phyloP scores from a whole-genome alignment of 2,797 vertebrate genomes.

The Gastrophryne carolinensis region DNA sequence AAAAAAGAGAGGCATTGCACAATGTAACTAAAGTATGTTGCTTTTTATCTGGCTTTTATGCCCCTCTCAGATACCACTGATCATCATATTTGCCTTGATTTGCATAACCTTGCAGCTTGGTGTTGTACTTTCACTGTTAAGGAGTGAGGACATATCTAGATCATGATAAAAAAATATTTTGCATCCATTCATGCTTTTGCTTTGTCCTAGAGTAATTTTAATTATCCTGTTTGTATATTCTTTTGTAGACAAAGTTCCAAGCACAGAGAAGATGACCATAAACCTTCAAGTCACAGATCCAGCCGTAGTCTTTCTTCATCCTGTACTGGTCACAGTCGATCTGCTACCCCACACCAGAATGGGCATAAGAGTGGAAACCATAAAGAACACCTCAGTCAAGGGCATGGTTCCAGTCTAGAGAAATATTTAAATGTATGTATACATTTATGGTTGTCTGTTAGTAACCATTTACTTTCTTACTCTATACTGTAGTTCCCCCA shows the following conservation, averaged over 20 bases:
- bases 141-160: too few species aligned
- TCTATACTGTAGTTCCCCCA: constrained; percentile 47
- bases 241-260: constrained; percentile 78
- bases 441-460: constrained; percentile 67
- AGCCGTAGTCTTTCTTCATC: constrained; percentile 76
- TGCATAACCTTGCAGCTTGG: too few species aligned
- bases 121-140: too few species aligned
- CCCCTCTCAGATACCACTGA: too few species aligned
- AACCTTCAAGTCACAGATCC: constrained; percentile 72
- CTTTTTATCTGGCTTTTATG: too few species aligned
- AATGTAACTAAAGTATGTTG: too few species aligned
- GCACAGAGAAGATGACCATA: constrained; percentile 75
- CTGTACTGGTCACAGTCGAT: constrained; percentile 70
- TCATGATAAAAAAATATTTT: too few species aligned
- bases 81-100: too few species aligned
- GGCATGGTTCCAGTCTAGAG: constrained; percentile 69
- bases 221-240: neutral
- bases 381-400: constrained; percentile 78
- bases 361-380: constrained; percentile 80
- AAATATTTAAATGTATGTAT: constrained; percentile 92
- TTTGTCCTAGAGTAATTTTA: too few species aligned
- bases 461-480: constrained; percentile 46
- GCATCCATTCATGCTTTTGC: too few species aligned
- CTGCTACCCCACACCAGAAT: constrained; percentile 82
- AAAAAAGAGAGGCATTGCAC: too few species aligned